Base-by-base conservation (phyloP, 2,113 vertebrate species). In the Hoplias malabaricus region DNA sequence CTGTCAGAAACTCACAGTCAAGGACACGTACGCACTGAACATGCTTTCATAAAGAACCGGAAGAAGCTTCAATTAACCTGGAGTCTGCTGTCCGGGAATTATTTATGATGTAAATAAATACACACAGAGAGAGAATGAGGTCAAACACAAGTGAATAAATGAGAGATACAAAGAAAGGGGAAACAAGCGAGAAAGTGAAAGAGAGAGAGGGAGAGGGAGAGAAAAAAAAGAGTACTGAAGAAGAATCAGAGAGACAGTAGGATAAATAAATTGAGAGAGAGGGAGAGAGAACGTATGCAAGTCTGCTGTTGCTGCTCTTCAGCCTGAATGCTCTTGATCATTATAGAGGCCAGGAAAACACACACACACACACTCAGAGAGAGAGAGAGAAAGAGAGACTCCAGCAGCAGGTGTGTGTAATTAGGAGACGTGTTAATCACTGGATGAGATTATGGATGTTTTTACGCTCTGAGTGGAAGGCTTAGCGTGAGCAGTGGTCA, bases 391-490 rank as follows among this genome's bases (percentile, higher is more conserved):
- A n/a, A n/a, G n/a, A n/a, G n/a, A n/a, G n/a, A n/a, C 65, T 74
- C 27, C 34, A 21, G 63, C 54, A 42, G 56, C 75, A 82, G 75
- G 69, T 78, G 80, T 78, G 80, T 82, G 80, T 74, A 67, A 82
- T 82, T 65, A 78, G 38, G 27, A 68, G 63, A 69, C n/a, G 56
- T 74, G 75, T 82, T 82, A 82, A 82, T 78, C 63, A 74, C n/a
- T n/a, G 36, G 63, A 63, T 74, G 69, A 66, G 43, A 33, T 19
- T 75, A 65, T 19, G 25, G 62, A 66, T 57, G 65, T 59, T 74
- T 73, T 23, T 59, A 42, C 67, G 72, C 61, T 21, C 40, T 21
- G 40, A 48, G 38, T 34, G 10, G 36, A 31, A 57, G 25, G 6
- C 57, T 61, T 65, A 62, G 59, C 31, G 14, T 77, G n/a, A 40